phyloP scores from a whole-genome alignment of 53 echinoderm and acorn worm genomes.

The Zoroaster sp. region DNA sequence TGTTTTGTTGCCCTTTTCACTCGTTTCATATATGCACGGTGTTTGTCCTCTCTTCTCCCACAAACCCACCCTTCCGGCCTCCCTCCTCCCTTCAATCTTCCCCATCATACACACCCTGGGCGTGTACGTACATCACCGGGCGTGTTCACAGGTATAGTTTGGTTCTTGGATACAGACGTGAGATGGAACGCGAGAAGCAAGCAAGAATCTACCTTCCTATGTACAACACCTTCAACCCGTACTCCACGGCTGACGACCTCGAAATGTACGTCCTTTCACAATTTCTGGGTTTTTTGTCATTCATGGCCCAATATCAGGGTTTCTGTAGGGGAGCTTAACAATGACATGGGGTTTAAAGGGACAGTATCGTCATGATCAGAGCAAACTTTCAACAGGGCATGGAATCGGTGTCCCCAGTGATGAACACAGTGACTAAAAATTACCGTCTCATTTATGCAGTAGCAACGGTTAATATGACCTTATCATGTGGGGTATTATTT shows the following conservation, averaged over 20 bases:
- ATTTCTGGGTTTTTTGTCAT: background rate
- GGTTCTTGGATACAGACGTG: constrained; percentile 73
- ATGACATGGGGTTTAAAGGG: no score
- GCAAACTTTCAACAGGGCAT: no score
- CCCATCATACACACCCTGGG: background rate
- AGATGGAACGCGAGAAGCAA: constrained; percentile 86
- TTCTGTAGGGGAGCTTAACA: no score
- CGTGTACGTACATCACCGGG: background rate
- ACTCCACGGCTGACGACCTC: constrained; percentile 69
- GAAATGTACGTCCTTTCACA: constrained; percentile 74
- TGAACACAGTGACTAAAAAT: no score
- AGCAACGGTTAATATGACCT: no score
- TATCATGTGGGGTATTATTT: no score
- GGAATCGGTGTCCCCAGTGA: no score
- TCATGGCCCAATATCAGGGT: no score
- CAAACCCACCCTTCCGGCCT: background rate
- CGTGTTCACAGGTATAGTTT: constrained; percentile 54
- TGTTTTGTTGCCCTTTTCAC: constrained; percentile 14
- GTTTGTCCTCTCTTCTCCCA: constrained; percentile 29
- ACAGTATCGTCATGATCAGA: no score
- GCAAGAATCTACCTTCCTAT: constrained; percentile 88
- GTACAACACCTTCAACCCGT: constrained; percentile 90
- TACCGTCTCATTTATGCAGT: no score
- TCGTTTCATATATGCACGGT: constrained; percentile 45
- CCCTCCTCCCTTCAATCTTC: background rate